Evolutionary conservation across 2,797 vertebrate genomes (phyloP), one percentile per base, ranked within the genome.

Genomic region (Lagocephalus sceleratus): DNA sequence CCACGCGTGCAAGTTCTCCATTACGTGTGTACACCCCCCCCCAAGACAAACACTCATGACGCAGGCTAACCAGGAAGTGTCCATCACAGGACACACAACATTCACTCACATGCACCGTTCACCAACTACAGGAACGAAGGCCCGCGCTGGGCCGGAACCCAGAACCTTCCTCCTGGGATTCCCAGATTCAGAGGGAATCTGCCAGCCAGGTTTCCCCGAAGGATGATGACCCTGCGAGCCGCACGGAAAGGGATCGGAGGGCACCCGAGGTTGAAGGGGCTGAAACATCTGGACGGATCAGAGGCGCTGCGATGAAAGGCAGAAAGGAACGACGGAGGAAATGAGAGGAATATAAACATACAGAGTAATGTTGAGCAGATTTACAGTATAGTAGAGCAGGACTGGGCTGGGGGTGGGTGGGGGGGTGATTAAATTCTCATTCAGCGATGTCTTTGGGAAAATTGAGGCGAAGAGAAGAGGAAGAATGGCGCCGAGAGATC

Each of bases 271-370:
- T 41, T 62, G 71, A 73, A 61, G 59, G 51, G 64, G 21, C 57
- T 46, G 52, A 68, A 74, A 79, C 71, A 80, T 85, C 71, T 82
- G 75, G 75, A 77, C 39, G n/a, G 71, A 64, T 73, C 29, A 51
- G 57, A 68, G 26, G 11, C 42, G 35, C 0, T 39, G 44, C 32
- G 57, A 67, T 61, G 54, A 38, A 41, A 73, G 57, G 54, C 60
- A 69, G 70, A 51, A 10, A 17, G 45, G 42, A 66, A 57, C 38
- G 47, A 16, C 47, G 20, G 54, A 52, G 61, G 45, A 67, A 62
- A 52, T 20, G 57, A 60, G 57, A 39, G 46, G 20, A 41, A 42
- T 20, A 32, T 35, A 2, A 29, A 47, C 16, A 17, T 39, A 12
- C 5, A 40, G 32, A 14, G 32, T 35, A 40, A 40, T 40, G 39